Evolutionary conservation across 2,113 vertebrate species (phyloP).

Genomic region (Glaucomys volans): DNA sequence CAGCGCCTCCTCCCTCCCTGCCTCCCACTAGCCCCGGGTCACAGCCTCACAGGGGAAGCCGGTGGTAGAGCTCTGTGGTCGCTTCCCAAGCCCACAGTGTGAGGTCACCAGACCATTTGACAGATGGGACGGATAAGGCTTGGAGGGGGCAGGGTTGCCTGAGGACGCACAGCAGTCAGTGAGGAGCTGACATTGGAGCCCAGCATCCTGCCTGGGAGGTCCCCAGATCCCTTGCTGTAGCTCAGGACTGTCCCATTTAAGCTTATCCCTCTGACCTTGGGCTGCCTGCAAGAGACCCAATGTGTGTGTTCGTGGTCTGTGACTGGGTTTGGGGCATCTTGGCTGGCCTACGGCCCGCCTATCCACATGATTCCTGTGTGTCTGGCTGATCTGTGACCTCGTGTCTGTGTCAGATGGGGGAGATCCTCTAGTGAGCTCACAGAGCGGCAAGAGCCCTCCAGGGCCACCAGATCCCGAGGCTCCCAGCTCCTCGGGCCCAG

Average conservation of each 20-base stretch:
- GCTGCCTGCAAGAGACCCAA: accelerated
- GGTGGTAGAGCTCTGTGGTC: not conserved
- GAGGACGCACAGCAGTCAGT: not conserved
- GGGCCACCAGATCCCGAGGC: constrained; percentile 88
- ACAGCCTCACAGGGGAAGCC: not conserved
- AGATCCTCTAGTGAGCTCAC: constrained; percentile 86
- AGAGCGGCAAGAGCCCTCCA: constrained; percentile 75
- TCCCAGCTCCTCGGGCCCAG: constrained; percentile 91
- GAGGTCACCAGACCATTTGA: not conserved
- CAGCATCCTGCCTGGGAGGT: not conserved
- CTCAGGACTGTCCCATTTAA: not conserved
- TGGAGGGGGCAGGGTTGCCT: not conserved
- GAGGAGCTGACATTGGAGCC: not conserved
- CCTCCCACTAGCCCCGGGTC: not conserved
- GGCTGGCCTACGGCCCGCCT: not conserved
- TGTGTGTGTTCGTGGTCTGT: accelerated
- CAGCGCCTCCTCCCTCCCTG: not conserved
- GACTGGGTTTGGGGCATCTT: not conserved
- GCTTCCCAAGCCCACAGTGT: not conserved
- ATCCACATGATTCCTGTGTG: not conserved
- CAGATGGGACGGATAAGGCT: not conserved
- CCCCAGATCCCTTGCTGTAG: not conserved
- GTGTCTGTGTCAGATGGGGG: constrained; percentile 69
- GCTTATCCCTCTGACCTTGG: not conserved
- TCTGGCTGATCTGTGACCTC: not conserved